These are phyloP conservation scores for Diorhabda sublineata DNA, from an alignment of 1,140 invertebrate species.

Conservation along the genomic window DNA sequence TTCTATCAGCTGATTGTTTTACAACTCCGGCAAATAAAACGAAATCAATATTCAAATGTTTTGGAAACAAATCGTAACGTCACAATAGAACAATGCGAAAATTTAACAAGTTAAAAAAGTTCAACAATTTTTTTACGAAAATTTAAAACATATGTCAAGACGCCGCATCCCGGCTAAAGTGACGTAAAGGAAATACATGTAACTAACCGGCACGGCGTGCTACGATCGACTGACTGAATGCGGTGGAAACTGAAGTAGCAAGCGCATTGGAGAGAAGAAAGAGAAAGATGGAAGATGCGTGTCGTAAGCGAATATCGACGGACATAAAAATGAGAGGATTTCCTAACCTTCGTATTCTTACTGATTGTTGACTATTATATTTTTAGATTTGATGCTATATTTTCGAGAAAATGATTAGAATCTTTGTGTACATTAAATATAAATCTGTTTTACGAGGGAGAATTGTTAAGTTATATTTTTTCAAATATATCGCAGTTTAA, in stretches of 20 bases:
- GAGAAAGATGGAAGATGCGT: neutral
- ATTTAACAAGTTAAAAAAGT: too few species aligned
- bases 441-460: too few species aligned
- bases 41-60: neutral
- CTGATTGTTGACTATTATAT: slow-evolving; percentile 8
- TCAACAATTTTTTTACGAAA: neutral
- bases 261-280: neutral
- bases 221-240: slow-evolving; percentile 3
- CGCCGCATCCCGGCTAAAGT: neutral
- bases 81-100: too few species aligned
- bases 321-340: slow-evolving; percentile 1
- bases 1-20: neutral
- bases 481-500: too few species aligned
- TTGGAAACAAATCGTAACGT: too few species aligned
- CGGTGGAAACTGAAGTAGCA: neutral
- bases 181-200: neutral
- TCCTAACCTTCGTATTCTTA: slow-evolving; percentile 5
- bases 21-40: neutral
- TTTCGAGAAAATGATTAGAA: neutral
- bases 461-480: too few species aligned
- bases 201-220: slow-evolving; percentile 3
- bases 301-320: neutral
- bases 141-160: neutral
- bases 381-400: slow-evolving; percentile 15
- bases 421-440: too few species aligned